Base-by-base conservation (phyloP, 2,113 vertebrate species). In the Archocentrus centrarchus region DNA sequence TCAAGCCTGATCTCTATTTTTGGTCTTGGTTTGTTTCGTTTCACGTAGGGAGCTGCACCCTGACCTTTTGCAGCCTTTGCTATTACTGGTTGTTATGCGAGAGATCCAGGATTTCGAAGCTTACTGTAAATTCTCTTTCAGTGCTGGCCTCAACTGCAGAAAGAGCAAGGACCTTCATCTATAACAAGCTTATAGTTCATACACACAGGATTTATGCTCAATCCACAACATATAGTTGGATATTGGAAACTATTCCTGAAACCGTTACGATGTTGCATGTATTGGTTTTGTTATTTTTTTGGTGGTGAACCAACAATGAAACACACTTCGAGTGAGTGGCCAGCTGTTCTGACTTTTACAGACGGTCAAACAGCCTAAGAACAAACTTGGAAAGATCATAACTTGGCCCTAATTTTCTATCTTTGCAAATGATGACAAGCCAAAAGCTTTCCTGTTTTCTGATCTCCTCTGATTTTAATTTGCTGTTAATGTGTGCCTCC, bases 21-120 rank as follows among this genome's bases (percentile, higher is more conserved):
- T 24, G 59, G 41, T 53, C 27, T 59, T 41, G 66, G 39, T 75
- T 80, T 77, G 22, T 82, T 81, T 22, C 7, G 7, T 66, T 82
- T 73, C 32, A 50, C 7, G 32, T 4, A 17, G 32, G 22, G 58
- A 63, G 27, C 80, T 63, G 79, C 79, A 24, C 77, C 76, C 44
- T 79, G 86, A 89, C 84, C 78, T 86, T 86, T 75, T 20, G 68
- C 22, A 13, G 39, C 18, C 24, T 61, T 62, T 81, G 75, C 30
- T 68, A 20, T 63, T 85, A 55, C 77, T 59, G 57, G 57, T 68
- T 66, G 50, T 60, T 59, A n/a, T 27, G 27, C 22, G 59, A 44
- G 18, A 1, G 2, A 85, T 75, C 44, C 18, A 17, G 41, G 41
- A 81, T 85, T 59, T n/a, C 79, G 39, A 60, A 76, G 18, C 32